Evolutionary conservation across 2,888 invertebrate species (phyloP).

Genomic region (Xestia rhomboidea): DNA sequence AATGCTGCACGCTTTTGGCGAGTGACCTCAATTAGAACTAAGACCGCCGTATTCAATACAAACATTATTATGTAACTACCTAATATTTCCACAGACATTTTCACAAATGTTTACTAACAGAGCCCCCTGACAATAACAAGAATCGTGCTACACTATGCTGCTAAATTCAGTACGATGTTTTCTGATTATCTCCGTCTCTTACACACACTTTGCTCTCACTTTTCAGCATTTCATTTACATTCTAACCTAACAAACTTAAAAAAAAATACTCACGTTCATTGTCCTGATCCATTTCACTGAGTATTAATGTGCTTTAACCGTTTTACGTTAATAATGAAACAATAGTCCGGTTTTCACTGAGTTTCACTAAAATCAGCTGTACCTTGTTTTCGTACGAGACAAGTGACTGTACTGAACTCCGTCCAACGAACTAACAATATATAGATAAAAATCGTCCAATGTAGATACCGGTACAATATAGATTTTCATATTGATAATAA

Average conservation of each 20-base stretch:
- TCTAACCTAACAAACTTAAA: background rate
- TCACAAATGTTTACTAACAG: background rate
- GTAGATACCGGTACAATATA: slow-evolving; percentile 12
- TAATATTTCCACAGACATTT: background rate
- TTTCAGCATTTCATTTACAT: background rate
- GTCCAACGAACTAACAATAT: background rate
- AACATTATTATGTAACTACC: too few relatives aligned
- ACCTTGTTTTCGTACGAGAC: background rate
- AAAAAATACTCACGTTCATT: slow-evolving; percentile 23
- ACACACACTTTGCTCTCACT: background rate
- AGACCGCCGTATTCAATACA: background rate
- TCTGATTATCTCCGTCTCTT: background rate
- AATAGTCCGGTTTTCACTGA: background rate
- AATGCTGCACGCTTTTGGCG: background rate
- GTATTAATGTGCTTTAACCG: background rate
- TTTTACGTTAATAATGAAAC: background rate
- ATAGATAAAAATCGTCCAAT: slow-evolving; percentile 22
- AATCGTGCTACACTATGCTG: background rate
- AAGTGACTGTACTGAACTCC: slow-evolving; percentile 25
- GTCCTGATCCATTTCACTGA: slow-evolving; percentile 25
- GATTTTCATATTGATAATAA: background rate
- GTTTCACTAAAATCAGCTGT: background rate
- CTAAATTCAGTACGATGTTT: background rate
- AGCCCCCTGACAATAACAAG: background rate
- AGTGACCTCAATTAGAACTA: background rate